phyloP scores from a whole-genome alignment of 2,888 invertebrate species.

The Acleris literana region DNA sequence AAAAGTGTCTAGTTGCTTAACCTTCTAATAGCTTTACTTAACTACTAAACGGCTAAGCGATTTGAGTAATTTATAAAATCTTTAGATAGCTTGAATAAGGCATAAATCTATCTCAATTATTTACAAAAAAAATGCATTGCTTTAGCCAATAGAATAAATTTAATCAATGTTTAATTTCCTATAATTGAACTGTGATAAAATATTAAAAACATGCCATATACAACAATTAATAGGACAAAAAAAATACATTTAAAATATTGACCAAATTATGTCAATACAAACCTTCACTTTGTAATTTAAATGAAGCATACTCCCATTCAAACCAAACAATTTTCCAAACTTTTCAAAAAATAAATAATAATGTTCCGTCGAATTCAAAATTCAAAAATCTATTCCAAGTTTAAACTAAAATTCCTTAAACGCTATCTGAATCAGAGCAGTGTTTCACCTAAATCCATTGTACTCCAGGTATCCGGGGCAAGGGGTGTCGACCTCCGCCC shows the following conservation, averaged over 20 bases:
- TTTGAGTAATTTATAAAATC: slow-evolving; percentile 20
- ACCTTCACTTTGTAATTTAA: neutral
- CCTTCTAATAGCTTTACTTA: slow-evolving; percentile 33
- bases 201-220: too few relatives aligned
- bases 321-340: neutral
- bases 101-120: neutral
- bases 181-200: neutral
- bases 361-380: neutral
- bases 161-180: neutral
- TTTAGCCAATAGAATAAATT: neutral
- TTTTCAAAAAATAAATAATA: neutral
- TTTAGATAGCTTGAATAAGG: slow-evolving; percentile 7
- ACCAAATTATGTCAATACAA: neutral
- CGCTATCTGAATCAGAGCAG: slow-evolving; percentile 20
- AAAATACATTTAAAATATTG: neutral
- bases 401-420: neutral
- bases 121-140: slow-evolving; percentile 10
- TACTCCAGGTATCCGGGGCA: slow-evolving; percentile 39
- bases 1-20: slow-evolving; percentile 36
- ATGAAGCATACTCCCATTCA: neutral
- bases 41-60: slow-evolving; percentile 22
- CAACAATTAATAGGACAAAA: neutral
- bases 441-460: slow-evolving; percentile 30
- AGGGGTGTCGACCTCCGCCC: slow-evolving; percentile 56
- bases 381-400: neutral